Evolutionary conservation across 1,140 invertebrate species (phyloP).

Genomic region (Schlechtendalia chinensis): DNA sequence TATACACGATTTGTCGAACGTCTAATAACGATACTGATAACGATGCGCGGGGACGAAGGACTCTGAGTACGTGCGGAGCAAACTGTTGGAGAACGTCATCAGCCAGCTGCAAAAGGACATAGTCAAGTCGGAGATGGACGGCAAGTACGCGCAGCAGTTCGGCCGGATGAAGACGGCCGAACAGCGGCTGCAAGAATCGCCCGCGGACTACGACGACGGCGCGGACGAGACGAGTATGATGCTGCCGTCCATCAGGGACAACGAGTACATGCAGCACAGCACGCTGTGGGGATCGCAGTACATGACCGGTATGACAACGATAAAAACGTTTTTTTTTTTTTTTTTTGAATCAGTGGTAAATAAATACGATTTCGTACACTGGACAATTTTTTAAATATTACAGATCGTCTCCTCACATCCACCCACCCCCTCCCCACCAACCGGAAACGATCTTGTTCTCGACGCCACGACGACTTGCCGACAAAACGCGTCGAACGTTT

Average conservation of each 20-base stretch:
- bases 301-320: constrained; percentile 63
- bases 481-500: too few relatives aligned
- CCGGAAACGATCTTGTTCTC: too few relatives aligned
- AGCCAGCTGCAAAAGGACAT: constrained; percentile 33
- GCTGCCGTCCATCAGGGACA: constrained; percentile 74
- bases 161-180: constrained; percentile 14
- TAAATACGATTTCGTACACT: too few relatives aligned
- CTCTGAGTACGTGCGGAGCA: constrained; percentile 37
- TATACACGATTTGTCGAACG: too few relatives aligned
- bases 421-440: too few relatives aligned
- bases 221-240: constrained; percentile 18
- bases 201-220: constrained; percentile 27
- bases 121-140: constrained; percentile 34
- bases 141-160: not conserved
- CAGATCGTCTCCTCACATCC: too few relatives aligned
- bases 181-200: not conserved
- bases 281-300: constrained; percentile 82
- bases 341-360: too few relatives aligned
- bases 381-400: too few relatives aligned
- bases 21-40: too few relatives aligned
- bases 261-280: constrained; percentile 87
- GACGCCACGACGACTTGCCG: too few relatives aligned
- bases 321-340: too few relatives aligned
- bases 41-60: too few relatives aligned
- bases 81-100: constrained; percentile 37